These are phyloP conservation scores for Tribolium madens DNA, from an alignment of 1,140 invertebrate species.

Conservation along the genomic window DNA sequence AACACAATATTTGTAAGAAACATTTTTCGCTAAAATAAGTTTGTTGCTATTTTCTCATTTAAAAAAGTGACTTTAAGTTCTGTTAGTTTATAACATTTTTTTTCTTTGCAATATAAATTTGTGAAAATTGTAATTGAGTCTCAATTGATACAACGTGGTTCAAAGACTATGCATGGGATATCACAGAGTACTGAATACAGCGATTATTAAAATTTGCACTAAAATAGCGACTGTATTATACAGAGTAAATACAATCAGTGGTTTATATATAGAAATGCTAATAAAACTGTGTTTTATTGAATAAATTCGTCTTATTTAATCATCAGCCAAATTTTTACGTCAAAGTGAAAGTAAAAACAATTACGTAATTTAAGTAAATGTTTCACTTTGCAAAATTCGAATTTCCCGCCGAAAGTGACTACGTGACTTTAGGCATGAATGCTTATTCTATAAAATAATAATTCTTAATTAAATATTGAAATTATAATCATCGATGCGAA, in stretches of 20 bases:
- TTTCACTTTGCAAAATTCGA: neutral
- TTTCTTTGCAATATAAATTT: neutral
- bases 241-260: slow-evolving; percentile 49
- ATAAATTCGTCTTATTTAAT: neutral
- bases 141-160: slow-evolving; percentile 24
- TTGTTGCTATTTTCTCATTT: neutral
- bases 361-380: neutral
- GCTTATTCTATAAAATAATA: neutral
- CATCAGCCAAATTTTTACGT: too few species aligned
- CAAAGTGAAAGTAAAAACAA: neutral
- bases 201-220: slow-evolving; percentile 51
- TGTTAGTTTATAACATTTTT: slow-evolving; percentile 9
- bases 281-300: slow-evolving; percentile 50
- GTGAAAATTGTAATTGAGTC: slow-evolving; percentile 21
- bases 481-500: neutral
- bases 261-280: slow-evolving; percentile 52
- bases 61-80: neutral
- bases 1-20: neutral
- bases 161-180: slow-evolving; percentile 49
- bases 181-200: slow-evolving; percentile 49
- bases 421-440: slow-evolving; percentile 37
- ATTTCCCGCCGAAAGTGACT: slow-evolving; percentile 22
- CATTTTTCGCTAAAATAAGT: slow-evolving; percentile 5
- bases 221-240: slow-evolving; percentile 51
- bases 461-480: neutral